Base-by-base conservation (phyloP, 2,113 vertebrate species). In the Calyptomena viridis region DNA sequence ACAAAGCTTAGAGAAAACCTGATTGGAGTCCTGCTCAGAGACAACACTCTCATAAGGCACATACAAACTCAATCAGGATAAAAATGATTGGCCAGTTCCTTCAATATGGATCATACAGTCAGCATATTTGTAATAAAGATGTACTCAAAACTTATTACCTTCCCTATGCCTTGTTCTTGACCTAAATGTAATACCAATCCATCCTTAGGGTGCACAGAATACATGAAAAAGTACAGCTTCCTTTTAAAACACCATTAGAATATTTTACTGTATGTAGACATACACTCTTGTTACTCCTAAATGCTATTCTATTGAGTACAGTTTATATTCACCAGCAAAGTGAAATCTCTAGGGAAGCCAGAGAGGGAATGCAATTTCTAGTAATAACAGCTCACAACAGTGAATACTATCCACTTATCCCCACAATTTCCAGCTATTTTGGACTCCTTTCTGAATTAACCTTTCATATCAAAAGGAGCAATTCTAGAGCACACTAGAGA, bases 381-480 rank as follows among this genome's bases (percentile, higher is more conserved):
- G 98, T 98, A 98, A 98, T 98, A 98, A 98, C 98, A 98, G 98
- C 98, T 98, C 98, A 98, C 98, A 98, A 98, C 98, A 98, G 97
- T 98, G 98, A 98, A 98, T 97, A 98, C 98, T 98, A 97, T 97
- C 98, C 98, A 98, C 98, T 98, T 98, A 98, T 98, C 97, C 98
- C 97, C 97, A 98, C 98, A 98, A 98, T 98, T 98, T 98, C 98
- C 98, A 98, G 98, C 98, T 98, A 98, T 98, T 98, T 98, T 98
- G 98, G 97, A 98, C 98, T 98, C 97, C 98, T 98, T 98, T 98
- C 98, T 98, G 98, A 98, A 98, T 98, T 98, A 98, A 98, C 98
- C 98, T 98, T 98, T 98, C 98, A 98, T 98, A 98, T 98, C 98
- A 98, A 98, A 98, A 98, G 98, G 98, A 98, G 98, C 98, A 98